Percentiles rank a stretch among this genome's conserved stretches.
phyloP scores from a whole-genome alignment of 2,888 invertebrate genomes.

The Xanthostigma xanthostigma region DNA sequence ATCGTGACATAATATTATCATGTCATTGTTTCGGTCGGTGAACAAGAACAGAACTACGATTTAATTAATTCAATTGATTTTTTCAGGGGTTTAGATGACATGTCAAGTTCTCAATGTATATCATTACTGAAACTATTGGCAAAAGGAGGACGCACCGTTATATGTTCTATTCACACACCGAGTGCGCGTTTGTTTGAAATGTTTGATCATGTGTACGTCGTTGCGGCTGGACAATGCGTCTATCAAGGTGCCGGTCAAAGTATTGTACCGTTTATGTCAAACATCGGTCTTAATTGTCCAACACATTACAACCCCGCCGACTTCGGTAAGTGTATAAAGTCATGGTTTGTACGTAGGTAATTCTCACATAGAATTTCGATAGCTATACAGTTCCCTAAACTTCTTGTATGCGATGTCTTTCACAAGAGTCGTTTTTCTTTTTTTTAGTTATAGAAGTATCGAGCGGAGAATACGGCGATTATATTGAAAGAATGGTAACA shows the following conservation, averaged over 20 bases:
- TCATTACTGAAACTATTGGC: constrained; percentile 72
- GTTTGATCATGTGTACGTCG: constrained; percentile 82
- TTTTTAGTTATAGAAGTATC: constrained; percentile 64
- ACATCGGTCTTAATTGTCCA: constrained; percentile 71
- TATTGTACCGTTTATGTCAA: constrained; percentile 67
- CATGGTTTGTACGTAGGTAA: background rate
- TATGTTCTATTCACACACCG: constrained; percentile 94
- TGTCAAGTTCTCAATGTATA: constrained; percentile 80
- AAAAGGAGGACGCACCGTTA: constrained; percentile 72
- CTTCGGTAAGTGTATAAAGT: constrained; percentile 52
- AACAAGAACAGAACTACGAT: too few species aligned
- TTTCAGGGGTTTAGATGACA: constrained; percentile 77
- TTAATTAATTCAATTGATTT: constrained; percentile 5
- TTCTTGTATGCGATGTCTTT: too few species aligned
- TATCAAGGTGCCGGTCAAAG: constrained; percentile 70
- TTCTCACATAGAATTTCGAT: too few species aligned
- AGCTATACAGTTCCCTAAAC: too few species aligned
- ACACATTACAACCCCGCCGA: constrained; percentile 92
- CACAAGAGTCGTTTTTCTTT: constrained; percentile 15
- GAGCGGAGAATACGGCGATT: constrained; percentile 63
- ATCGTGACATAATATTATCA: too few species aligned
- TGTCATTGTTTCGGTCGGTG: too few species aligned
- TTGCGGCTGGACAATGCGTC: constrained; percentile 78
- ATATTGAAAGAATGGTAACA: constrained; percentile 50
- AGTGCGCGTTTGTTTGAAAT: constrained; percentile 82